Base-by-base conservation (phyloP, 2,888 invertebrate species). In the Galeruca laticollis region DNA sequence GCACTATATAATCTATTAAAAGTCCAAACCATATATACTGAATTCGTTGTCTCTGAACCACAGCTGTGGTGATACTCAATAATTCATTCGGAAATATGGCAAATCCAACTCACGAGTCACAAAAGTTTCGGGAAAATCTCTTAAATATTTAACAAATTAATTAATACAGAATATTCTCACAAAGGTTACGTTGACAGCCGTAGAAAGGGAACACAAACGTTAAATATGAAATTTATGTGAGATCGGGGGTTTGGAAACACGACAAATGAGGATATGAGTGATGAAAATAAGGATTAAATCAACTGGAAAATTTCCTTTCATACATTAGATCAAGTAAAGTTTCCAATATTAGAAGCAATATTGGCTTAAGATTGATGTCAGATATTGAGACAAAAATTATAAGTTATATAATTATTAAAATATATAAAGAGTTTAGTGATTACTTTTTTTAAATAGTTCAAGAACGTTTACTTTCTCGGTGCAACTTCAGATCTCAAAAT, bases 111-210 rank as follows among this genome's bases (percentile, higher is more conserved):
- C n/a, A 40, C 40, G 5, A 18, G 18, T 47, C 18, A 47, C 18
- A 47, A 47, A 43, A 47, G 47, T 15, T 6, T 47, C 15, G 18
- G 18, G 47, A 47, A 47, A 47, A 47, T 47, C 47, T 52, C 21
- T 26, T 52, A 13, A 52, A 52, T 52, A 26, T 52, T 21, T 52
- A 26, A 52, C 52, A 26, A 52, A 52, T 52, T 52, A 52, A 52
- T 52, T 52, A 52, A 26, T 52, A 15, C 47, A 21, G 26, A 20
- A 26, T 15, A 52, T 52, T 52, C 26, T 26, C 52, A 26, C 21
- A 21, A 26, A 52, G 52, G 52, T 26, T 18, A 18, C 2, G 47
- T 47, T 52, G 21, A 21, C 26, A 26, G 52, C 26, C 9, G 52
- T 26, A 52, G 21, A 52, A 52, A 52, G 52, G 26, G 52, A 21